Percentiles rank a stretch among this genome's conserved stretches.
phyloP scores from a whole-genome alignment of 2,888 invertebrate genomes.

The Hemicrepidius hirtus region DNA sequence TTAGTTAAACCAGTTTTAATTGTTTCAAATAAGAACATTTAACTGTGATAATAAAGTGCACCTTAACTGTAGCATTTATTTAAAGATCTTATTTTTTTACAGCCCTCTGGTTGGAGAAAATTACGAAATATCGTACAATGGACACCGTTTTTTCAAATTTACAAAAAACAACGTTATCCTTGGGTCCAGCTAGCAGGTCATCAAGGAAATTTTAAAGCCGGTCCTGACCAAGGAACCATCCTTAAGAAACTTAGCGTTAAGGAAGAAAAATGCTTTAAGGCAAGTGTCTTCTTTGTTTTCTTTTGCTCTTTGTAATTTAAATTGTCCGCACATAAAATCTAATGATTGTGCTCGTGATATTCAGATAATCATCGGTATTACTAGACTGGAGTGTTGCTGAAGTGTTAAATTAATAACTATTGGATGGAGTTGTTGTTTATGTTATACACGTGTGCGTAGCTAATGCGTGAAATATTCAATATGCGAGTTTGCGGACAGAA shows the following conservation, averaged over 20 bases:
- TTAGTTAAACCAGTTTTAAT: background rate
- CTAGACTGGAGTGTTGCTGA: too few relatives aligned
- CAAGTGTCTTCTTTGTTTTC: constrained; percentile 48
- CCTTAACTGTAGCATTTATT: background rate
- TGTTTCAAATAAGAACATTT: too few relatives aligned
- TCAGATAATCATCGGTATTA: too few relatives aligned
- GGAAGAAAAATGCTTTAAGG: constrained; percentile 91
- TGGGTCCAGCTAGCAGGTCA: constrained; percentile 98
- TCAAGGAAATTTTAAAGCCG: constrained; percentile 96
- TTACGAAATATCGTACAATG: constrained; percentile 95
- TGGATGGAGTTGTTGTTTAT: constrained; percentile 10
- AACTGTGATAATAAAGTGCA: background rate
- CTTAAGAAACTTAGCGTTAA: constrained; percentile 93
- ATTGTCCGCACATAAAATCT: background rate
- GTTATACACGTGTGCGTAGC: background rate
- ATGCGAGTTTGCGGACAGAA: constrained; percentile 11
- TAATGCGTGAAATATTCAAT: constrained; percentile 26
- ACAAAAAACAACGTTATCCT: constrained; percentile 95
- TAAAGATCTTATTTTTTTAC: constrained; percentile 68
- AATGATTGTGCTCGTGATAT: background rate
- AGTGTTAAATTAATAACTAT: background rate
- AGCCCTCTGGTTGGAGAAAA: constrained; percentile 96
- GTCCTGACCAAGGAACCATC: constrained; percentile 94
- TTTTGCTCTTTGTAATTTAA: background rate
- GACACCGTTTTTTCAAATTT: constrained; percentile 98